Evolutionary conservation across 2,113 vertebrate genomes (phyloP).

Genomic region (Etheostoma spectabile): DNA sequence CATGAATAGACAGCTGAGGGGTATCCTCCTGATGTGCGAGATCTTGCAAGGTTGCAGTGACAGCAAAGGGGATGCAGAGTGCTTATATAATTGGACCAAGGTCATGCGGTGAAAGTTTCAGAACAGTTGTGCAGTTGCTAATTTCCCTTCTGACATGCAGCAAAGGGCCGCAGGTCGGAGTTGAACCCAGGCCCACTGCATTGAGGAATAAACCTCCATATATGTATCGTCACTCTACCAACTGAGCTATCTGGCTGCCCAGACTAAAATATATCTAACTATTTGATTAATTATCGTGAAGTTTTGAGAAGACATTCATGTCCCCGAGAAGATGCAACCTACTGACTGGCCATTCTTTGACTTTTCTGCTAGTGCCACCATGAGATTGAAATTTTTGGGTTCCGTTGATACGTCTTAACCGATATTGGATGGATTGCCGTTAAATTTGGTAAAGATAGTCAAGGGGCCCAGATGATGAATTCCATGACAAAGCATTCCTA

Average conservation of each 20-base stretch:
- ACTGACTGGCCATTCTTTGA: not conserved
- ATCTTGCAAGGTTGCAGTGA: constrained; percentile 50
- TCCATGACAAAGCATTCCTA: not conserved
- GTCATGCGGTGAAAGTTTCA: constrained; percentile 27
- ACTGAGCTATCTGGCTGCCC: no score
- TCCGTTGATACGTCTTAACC: not conserved
- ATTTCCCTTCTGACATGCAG: not conserved
- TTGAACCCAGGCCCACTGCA: no score
- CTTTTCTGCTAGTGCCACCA: not conserved
- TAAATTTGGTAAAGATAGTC: not conserved
- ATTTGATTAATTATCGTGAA: fast-evolving
- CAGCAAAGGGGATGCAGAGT: constrained; percentile 40
- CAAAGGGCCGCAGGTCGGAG: no score
- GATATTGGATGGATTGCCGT: not conserved
- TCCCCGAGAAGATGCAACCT: not conserved
- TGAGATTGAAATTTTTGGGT: not conserved
- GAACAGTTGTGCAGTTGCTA: not conserved
- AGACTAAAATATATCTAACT: not conserved
- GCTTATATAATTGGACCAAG: constrained; percentile 45
- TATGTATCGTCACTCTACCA: no score
- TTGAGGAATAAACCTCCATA: no score
- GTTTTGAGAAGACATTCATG: not conserved
- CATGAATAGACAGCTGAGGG: constrained; percentile 34
- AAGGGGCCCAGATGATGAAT: not conserved
- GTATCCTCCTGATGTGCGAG: constrained; percentile 38